Percentiles rank a stretch among this genome's conserved stretches.
Evolutionary conservation across 2,888 invertebrate genomes (phyloP).

Genomic region (Trissoscelio sp.): DNA sequence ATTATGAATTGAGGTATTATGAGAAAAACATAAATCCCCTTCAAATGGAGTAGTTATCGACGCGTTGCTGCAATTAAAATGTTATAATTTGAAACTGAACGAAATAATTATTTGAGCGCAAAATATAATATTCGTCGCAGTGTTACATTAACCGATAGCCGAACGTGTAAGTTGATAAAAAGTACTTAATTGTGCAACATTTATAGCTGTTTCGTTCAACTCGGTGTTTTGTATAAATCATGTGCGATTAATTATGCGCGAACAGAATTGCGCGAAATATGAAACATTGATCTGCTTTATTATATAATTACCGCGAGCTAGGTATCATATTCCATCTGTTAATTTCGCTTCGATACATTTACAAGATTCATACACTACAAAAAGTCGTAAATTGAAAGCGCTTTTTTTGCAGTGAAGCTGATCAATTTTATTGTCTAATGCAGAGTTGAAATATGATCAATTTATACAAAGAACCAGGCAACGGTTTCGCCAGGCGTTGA

Average conservation of each 20-base stretch:
- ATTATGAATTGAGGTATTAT: no score
- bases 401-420: neutral
- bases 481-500: conserved; percentile 49
- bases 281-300: conserved; percentile 33
- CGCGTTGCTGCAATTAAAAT: no score
- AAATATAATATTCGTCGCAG: no score
- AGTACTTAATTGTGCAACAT: conserved; percentile 16
- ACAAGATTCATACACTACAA: conserved; percentile 18
- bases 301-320: conserved; percentile 22
- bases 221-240: conserved; percentile 6
- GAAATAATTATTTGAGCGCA: no score
- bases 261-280: no score
- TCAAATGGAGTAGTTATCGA: no score
- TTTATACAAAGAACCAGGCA: neutral
- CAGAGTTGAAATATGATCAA: neutral
- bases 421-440: neutral
- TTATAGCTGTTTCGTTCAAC: conserved; percentile 11
- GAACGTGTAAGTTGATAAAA: neutral
- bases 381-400: neutral
- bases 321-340: conserved; percentile 25
- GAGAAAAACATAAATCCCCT: no score
- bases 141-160: neutral
- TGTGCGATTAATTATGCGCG: conserved; percentile 1
- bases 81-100: no score
- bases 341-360: conserved; percentile 21